Evolutionary conservation across 2,888 invertebrate genomes (phyloP), one percentile per base, ranked within the genome.

Genomic region (Strigamia transsilvanica): DNA sequence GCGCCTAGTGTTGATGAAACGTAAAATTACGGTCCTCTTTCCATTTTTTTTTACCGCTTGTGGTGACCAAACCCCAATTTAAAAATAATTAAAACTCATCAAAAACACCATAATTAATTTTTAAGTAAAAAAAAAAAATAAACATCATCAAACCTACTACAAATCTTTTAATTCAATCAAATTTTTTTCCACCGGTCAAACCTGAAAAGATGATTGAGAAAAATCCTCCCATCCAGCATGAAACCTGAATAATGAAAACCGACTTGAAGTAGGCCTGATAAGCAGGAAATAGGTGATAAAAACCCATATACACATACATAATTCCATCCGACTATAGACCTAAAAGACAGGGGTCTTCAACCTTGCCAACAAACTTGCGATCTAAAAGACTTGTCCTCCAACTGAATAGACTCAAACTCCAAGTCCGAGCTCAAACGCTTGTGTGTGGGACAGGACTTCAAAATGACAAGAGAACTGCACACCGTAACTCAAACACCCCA

Each of bases 371-470:
- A 51, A 51, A 13, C 2, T 51, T 13, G 51, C 51, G 18, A 51
- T 51, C 2, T 51, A 51, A 51, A 51, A 51, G 51, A 51, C 51
- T 51, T 51, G 51, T 38, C 38, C 38, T 38, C 38, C 38, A 38
- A 51, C 2, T 51, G 51, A 51, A 51, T 51, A 51, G 51, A 51
- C 51, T 51, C 51, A 51, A 51, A 51, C n/a, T 18, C 15, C 51
- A 13, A 10, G 51, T 18, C 51, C 15, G 15, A 18, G n/a, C 51
- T 5, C 7, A 51, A 51, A 51, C 18, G 51, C 51, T 51, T 51
- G 51, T 51, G 51, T 51, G 51, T 51, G 51, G 51, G 51, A 51
- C 51, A 51, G 51, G 51, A 51, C 51, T 51, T 51, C 51, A 51
- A 51, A 51, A 51, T 51, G 51, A 51, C 51, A 51, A 51, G 51